phyloP scores from a whole-genome alignment of 1,140 invertebrate genomes.

The Drosophila sucinea region DNA sequence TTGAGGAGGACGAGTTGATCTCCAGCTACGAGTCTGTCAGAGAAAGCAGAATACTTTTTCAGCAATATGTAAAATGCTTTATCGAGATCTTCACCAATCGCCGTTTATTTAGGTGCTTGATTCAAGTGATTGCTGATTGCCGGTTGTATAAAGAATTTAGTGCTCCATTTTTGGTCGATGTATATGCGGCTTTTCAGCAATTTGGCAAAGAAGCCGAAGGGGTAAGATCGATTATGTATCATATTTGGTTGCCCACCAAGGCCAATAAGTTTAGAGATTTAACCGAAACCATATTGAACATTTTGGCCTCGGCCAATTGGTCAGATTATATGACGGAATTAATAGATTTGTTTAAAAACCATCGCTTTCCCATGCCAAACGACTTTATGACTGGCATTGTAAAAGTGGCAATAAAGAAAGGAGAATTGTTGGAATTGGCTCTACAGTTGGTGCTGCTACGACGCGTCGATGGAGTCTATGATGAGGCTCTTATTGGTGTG shows the following conservation, averaged over 20 bases:
- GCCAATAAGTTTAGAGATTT: constrained; percentile 7
- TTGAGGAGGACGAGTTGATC: constrained; percentile 14
- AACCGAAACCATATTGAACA: not conserved
- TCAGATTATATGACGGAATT: constrained; percentile 32
- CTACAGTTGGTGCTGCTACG: not conserved
- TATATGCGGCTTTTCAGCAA: constrained; percentile 21
- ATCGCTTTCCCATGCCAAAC: constrained; percentile 29
- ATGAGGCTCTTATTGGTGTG: not conserved
- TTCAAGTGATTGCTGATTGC: constrained; percentile 46
- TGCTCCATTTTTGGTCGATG: not conserved
- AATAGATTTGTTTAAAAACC: not conserved
- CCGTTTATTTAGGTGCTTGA: constrained; percentile 15
- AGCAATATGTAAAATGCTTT: constrained; percentile 3
- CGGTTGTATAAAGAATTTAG: constrained; percentile 22
- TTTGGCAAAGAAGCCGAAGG: constrained; percentile 16
- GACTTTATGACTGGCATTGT: constrained; percentile 25
- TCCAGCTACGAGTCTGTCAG: constrained; percentile 10
- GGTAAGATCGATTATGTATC: constrained; percentile 29
- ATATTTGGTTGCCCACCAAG: constrained; percentile 43
- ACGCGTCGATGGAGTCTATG: not conserved
- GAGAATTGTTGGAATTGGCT: not conserved
- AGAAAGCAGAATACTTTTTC: not conserved
- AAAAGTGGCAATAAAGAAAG: not conserved
- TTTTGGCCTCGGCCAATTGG: constrained; percentile 46
- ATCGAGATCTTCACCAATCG: constrained; percentile 38